Evolutionary conservation across 1,140 invertebrate genomes (phyloP).

Genomic region (Neodiprion fabricii): DNA sequence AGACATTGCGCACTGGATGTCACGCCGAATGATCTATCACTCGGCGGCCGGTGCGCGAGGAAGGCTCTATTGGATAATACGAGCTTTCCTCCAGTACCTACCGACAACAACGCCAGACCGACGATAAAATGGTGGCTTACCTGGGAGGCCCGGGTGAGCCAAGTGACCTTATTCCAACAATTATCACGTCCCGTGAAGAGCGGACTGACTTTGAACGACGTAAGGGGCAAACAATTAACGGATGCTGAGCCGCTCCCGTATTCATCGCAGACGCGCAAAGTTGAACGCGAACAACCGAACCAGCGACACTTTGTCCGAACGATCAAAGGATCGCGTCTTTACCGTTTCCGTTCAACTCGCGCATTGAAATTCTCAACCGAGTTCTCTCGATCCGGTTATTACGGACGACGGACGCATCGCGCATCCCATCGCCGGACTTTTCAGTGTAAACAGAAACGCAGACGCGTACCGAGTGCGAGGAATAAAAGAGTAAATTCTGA

Average conservation of each 20-base stretch:
- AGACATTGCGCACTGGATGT: conserved; percentile 11
- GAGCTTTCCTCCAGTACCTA: background rate
- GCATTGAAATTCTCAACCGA: too few species aligned
- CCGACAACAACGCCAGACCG: background rate
- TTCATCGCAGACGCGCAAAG: too few species aligned
- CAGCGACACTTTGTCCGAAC: too few species aligned
- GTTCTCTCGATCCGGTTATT: too few species aligned
- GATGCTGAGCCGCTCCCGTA: too few species aligned
- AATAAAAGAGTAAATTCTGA: background rate
- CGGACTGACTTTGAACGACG: background rate
- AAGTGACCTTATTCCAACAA: background rate
- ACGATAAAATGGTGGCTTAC: background rate
- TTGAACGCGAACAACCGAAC: too few species aligned
- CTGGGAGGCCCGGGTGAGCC: background rate
- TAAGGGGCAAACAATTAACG: too few species aligned
- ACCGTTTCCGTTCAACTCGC: too few species aligned
- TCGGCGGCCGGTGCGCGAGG: background rate
- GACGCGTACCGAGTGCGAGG: too few species aligned
- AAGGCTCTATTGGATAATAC: background rate
- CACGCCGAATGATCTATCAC: conserved; percentile 12
- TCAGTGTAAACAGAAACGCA: background rate
- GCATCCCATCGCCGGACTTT: background rate
- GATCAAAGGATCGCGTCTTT: too few species aligned
- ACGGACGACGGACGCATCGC: too few species aligned
- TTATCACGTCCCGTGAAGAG: background rate